These are phyloP conservation scores for Eidolon helvum DNA, from an alignment of 2,113 vertebrate genomes.

Conservation along the genomic window DNA sequence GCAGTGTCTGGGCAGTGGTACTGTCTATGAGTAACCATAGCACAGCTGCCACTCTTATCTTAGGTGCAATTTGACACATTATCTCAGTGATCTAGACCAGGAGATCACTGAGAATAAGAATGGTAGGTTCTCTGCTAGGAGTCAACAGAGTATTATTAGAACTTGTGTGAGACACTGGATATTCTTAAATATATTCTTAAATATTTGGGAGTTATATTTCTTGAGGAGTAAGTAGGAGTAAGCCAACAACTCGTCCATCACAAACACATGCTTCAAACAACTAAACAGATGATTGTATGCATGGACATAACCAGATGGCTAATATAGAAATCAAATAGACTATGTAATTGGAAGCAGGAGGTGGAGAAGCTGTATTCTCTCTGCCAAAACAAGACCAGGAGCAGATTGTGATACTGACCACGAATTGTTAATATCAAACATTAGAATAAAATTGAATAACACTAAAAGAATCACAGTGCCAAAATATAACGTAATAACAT, in stretches of 20 bases:
- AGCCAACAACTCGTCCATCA: neutral
- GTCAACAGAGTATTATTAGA: neutral
- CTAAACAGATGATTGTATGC: neutral
- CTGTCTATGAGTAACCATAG: neutral
- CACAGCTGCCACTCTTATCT: neutral
- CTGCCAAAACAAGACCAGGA: neutral
- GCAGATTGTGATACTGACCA: neutral
- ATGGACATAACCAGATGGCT: neutral
- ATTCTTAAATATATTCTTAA: neutral
- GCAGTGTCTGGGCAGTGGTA: neutral
- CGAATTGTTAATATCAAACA: neutral
- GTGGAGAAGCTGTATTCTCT: neutral
- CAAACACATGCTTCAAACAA: neutral
- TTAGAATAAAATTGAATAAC: neutral
- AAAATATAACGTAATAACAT: neutral
- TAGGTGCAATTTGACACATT: neutral
- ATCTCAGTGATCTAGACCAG: neutral
- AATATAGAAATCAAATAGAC: neutral
- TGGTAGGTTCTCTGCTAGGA: neutral
- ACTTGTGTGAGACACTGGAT: neutral
- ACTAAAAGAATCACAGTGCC: neutral
- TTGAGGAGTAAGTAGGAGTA: neutral
- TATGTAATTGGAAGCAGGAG: neutral
- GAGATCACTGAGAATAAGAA: neutral
- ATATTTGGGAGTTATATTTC: neutral